Base-by-base conservation (phyloP, 92 coral and sea anemone species). In the Phenganax marumi region DNA sequence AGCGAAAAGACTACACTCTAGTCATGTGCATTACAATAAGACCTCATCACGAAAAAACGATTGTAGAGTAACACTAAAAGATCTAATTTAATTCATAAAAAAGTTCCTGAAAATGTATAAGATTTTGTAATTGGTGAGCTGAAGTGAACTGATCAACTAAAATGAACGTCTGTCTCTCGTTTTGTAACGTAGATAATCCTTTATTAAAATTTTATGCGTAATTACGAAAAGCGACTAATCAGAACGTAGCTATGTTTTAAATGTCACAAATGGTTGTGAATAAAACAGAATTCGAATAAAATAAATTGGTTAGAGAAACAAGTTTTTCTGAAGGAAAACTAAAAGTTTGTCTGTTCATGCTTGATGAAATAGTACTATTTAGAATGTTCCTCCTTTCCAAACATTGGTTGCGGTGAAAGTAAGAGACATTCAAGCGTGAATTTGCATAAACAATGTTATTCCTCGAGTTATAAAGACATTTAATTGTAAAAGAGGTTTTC, bases 161-260 rank as follows among this genome's bases (percentile, higher is more conserved):
- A 13, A 26, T n/a, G 68, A 62, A 24, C 33, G 75, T 18, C 75
- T n/a, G 72, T 43, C 75, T 33, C 8, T 70, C 54, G 19, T n/a
- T 70, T 43, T 70, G 51, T 70, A 16, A n/a, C 17, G 33, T 49
- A 49, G 56, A 72, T 63, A 43, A 18, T 61, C 21, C 39, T 26
- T n/a, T 22, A 62, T 78, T 18, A 78, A 78, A 60, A 78, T 57
- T 78, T 78, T 26, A 78, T 61, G 68, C 39, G 55, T 72, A 52
- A 50, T 56, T 47, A 56, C 22, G 13, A 11, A 61, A 63, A 78
- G n/a, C 23, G 48, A 52, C 83, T 72, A 78, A 78, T 61, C 52
- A 62, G 71, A 19, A 52, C 10, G 10, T 6, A 18, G 39, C 22
- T 14, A 46, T 22, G 55, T 22, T 60, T 56, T 60, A 78, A 60